Conservation (phyloP, 1,140 invertebrate species). For the Globodera ellingtonae region DNA sequence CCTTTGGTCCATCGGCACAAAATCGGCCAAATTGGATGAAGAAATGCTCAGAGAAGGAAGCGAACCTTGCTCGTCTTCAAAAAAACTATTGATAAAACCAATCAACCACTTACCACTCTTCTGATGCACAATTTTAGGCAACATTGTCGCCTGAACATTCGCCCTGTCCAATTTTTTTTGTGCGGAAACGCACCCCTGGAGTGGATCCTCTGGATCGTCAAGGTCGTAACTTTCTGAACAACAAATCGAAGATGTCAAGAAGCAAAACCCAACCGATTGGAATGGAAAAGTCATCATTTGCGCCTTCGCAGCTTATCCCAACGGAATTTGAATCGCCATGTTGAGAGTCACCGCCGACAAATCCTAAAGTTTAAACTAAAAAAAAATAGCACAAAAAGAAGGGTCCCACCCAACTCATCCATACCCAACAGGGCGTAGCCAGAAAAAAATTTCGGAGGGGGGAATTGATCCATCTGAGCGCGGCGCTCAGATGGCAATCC, state of each 20-base stretch:
- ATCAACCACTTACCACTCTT: constrained; percentile 2
- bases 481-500: no score
- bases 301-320: background rate
- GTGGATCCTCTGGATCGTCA: constrained; percentile 39
- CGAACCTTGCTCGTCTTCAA: constrained; percentile 8
- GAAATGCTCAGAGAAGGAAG: constrained; percentile 17
- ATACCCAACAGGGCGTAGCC: no score
- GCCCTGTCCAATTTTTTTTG: background rate
- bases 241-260: background rate
- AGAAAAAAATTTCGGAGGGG: no score
- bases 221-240: constrained; percentile 15
- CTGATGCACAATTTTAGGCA: constrained; percentile 9
- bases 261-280: constrained; percentile 27
- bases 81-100: background rate
- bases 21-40: background rate
- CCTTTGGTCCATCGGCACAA: constrained; percentile 20
- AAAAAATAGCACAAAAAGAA: background rate
- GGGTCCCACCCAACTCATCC: no score
- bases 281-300: constrained; percentile 32
- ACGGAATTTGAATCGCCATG: constrained; percentile 23
- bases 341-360: constrained; percentile 29
- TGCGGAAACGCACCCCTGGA: background rate
- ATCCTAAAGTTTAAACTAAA: constrained; percentile 16
- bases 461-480: no score
- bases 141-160: constrained; percentile 5